Conservation (phyloP, 1,140 invertebrate species). For the Mamestra configurata region DNA sequence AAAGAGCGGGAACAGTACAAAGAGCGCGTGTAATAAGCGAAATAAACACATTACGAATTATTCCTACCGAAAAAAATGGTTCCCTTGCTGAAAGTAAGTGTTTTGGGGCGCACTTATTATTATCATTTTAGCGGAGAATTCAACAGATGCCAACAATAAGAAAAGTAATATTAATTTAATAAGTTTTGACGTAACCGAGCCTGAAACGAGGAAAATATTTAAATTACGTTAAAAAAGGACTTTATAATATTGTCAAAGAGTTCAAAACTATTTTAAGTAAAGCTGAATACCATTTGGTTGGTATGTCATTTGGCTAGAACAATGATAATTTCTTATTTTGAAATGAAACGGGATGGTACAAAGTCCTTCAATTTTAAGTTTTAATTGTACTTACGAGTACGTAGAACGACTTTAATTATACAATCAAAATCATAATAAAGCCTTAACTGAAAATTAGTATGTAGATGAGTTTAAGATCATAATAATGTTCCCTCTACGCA, state of each 20-base stretch:
- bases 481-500: no score
- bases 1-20: background rate
- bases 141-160: slow-evolving; percentile 29
- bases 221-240: slow-evolving; percentile 2
- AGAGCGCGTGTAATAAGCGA: background rate
- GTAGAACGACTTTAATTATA: no score
- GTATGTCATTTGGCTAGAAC: background rate
- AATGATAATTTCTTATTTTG: no score
- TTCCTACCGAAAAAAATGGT: background rate
- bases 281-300: no score
- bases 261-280: background rate
- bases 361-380: no score
- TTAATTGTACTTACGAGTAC: no score
- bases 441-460: no score
- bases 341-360: no score
- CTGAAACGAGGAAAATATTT: background rate
- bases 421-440: no score
- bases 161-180: slow-evolving; percentile 29
- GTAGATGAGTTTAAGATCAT: no score
- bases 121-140: slow-evolving; percentile 15
- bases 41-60: slow-evolving; percentile 20
- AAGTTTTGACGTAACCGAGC: slow-evolving; percentile 6
- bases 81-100: slow-evolving; percentile 19
- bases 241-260: background rate
- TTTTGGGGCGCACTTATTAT: slow-evolving; percentile 8